These are phyloP conservation scores for Varanus salvator DNA, from an alignment of 2,113 vertebrate species.

Conservation along the genomic window DNA sequence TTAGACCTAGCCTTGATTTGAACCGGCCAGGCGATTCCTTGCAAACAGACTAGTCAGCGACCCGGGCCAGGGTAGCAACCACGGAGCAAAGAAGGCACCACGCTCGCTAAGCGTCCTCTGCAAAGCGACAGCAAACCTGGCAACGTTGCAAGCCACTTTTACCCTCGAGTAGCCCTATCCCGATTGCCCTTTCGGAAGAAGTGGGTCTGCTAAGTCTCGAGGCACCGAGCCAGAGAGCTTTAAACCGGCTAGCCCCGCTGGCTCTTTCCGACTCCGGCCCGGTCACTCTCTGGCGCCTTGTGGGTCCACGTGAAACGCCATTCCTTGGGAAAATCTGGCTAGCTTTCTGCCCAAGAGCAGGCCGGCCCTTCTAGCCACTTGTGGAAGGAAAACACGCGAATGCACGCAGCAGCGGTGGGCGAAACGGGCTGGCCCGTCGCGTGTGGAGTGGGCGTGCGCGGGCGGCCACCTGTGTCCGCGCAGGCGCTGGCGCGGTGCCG, in stretches of 20 bases:
- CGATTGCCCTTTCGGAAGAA: not conserved
- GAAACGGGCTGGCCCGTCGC: not conserved
- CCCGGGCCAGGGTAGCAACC: no score
- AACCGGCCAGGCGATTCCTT: no score
- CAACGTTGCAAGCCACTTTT: no score
- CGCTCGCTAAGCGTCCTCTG: no score
- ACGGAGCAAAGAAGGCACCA: no score
- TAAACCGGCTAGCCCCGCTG: not conserved
- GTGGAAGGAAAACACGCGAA: not conserved
- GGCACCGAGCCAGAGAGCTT: not conserved
- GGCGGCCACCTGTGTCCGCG: no score
- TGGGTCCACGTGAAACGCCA: not conserved
- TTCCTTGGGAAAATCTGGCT: not conserved
- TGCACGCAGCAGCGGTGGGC: not conserved
- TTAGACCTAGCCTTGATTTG: no score
- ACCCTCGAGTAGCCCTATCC: no score
- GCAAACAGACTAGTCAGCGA: no score
- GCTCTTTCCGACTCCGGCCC: not conserved
- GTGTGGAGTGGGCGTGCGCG: not conserved
- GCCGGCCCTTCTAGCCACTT: not conserved
- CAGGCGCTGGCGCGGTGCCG: no score
- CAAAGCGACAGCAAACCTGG: no score
- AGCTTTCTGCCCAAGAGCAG: not conserved
- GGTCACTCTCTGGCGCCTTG: not conserved
- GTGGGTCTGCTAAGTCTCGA: not conserved